phyloP scores from a whole-genome alignment of 1,140 invertebrate species.

The Dinoponera quadriceps region DNA sequence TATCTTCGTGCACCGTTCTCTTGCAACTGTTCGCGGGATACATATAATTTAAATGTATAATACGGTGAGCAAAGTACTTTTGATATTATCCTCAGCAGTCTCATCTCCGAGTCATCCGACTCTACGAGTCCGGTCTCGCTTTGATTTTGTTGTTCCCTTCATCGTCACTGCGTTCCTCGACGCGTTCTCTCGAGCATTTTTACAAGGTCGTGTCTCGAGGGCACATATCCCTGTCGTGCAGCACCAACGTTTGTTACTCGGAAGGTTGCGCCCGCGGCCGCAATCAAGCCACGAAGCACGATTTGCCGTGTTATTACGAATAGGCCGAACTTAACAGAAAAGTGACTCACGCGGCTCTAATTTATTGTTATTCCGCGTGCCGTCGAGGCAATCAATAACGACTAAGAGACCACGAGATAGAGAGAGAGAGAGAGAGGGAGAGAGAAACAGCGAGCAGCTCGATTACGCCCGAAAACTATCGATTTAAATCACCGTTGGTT shows the following conservation, averaged over 20 bases:
- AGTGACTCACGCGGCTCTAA: slow-evolving; percentile 59
- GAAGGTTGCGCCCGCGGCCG: slow-evolving; percentile 41
- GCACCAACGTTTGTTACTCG: slow-evolving; percentile 37
- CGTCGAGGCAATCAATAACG: slow-evolving; percentile 67
- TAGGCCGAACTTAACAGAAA: slow-evolving; percentile 66
- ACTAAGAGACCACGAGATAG: slow-evolving; percentile 66
- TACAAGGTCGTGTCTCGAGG: slow-evolving; percentile 34
- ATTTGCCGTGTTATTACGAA: slow-evolving; percentile 53
- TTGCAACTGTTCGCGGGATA: slow-evolving; percentile 15
- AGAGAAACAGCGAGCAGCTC: background rate
- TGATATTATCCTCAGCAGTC: slow-evolving; percentile 25
- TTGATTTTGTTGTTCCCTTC: slow-evolving; percentile 8
- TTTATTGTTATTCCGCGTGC: slow-evolving; percentile 72
- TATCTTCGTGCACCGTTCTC: background rate
- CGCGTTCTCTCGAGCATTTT: slow-evolving; percentile 28
- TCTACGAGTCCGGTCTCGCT: slow-evolving; percentile 15
- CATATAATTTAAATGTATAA: slow-evolving; percentile 49
- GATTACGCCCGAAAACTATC: slow-evolving; percentile 66
- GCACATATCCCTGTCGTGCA: slow-evolving; percentile 44
- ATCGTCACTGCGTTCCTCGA: slow-evolving; percentile 29
- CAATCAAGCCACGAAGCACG: slow-evolving; percentile 39
- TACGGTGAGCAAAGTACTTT: slow-evolving; percentile 33
- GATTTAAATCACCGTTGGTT: slow-evolving; percentile 72
- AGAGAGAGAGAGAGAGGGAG: background rate
- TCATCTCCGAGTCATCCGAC: slow-evolving; percentile 24